Percentiles rank a stretch among this genome's conserved stretches.
phyloP scores from a whole-genome alignment of 2,888 invertebrate species.

The Nebria brevicollis region DNA sequence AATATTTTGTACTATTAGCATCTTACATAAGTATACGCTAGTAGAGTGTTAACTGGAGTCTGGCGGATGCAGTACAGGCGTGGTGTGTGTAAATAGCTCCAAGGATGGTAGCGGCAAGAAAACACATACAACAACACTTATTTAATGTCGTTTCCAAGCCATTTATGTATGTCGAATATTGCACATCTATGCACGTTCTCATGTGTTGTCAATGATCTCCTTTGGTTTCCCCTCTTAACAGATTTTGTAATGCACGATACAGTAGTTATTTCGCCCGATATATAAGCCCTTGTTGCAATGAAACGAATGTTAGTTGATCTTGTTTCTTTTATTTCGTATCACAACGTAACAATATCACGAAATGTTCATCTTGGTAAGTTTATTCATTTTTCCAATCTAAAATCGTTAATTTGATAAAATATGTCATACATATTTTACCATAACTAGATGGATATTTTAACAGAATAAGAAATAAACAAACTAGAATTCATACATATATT shows the following conservation, averaged over 20 bases:
- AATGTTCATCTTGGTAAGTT: slow-evolving; percentile 34
- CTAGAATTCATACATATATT: too few relatives aligned
- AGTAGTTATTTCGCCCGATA: neutral
- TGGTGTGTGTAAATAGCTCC: slow-evolving; percentile 24
- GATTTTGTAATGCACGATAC: slow-evolving; percentile 15
- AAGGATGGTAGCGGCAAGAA: slow-evolving; percentile 33
- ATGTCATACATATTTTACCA: too few relatives aligned
- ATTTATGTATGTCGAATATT: slow-evolving; percentile 29
- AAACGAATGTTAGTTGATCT: slow-evolving; percentile 35
- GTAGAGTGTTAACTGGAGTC: neutral
- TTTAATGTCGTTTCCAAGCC: slow-evolving; percentile 20
- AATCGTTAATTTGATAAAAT: neutral
- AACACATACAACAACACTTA: neutral
- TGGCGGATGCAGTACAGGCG: slow-evolving; percentile 31
- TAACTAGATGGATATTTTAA: too few relatives aligned
- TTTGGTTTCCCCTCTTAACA: slow-evolving; percentile 22
- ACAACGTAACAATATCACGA: slow-evolving; percentile 17
- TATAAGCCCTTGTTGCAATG: neutral
- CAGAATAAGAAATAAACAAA: too few relatives aligned
- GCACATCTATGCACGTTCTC: slow-evolving; percentile 30
- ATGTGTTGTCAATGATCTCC: slow-evolving; percentile 2
- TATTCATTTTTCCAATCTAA: neutral
- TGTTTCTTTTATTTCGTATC: slow-evolving; percentile 16
- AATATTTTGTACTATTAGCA: slow-evolving; percentile 11
- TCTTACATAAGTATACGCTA: slow-evolving; percentile 10